Conservation (phyloP, 2,113 vertebrate genomes). For the Caloenas nicobarica region DNA sequence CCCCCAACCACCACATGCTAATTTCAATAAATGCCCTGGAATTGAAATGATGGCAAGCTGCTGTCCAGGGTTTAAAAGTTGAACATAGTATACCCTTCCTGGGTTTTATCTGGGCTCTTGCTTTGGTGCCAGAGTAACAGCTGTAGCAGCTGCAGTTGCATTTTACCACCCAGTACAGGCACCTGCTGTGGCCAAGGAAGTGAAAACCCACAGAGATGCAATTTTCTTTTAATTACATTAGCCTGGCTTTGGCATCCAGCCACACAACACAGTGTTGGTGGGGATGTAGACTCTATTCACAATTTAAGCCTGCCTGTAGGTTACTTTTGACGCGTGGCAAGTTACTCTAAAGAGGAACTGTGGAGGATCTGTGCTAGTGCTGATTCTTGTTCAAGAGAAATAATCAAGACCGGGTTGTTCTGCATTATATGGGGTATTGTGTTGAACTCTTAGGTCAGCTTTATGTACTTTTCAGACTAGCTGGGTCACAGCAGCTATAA, state of each 20-base stretch:
- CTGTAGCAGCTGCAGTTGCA: conserved; percentile 70
- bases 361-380: background rate
- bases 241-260: conserved; percentile 46
- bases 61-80: conserved; percentile 25
- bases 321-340: background rate
- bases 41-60: conserved; percentile 5
- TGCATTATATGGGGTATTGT: background rate
- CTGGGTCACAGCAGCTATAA: background rate
- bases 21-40: conserved; percentile 56
- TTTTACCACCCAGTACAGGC: conserved; percentile 57
- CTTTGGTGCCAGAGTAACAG: conserved; percentile 64
- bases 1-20: background rate
- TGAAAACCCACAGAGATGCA: conserved; percentile 63
- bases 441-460: background rate
- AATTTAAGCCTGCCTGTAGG: conserved; percentile 4
- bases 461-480: background rate
- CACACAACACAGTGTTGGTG: background rate
- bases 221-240: conserved; percentile 65
- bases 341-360: background rate
- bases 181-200: conserved; percentile 64
- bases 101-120: conserved; percentile 49
- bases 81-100: conserved; percentile 50
- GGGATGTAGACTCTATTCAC: conserved; percentile 19
- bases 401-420: background rate
- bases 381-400: background rate